Percentiles rank a stretch among this genome's conserved stretches.
Conservation (phyloP, 2,797 vertebrate genomes). For the Helarctos malayanus region DNA sequence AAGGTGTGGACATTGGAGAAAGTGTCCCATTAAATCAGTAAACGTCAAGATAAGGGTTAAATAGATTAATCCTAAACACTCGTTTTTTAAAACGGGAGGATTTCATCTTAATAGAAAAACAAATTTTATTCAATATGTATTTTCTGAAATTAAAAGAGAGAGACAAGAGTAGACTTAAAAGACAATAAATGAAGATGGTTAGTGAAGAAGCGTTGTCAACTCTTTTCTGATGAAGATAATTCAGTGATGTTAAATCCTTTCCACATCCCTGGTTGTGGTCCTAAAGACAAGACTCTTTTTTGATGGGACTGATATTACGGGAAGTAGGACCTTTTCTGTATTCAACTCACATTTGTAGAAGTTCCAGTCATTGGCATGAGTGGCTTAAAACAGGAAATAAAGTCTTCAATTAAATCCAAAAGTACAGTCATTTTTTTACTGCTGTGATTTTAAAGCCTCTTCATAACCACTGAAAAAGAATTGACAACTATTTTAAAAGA, state of each 20-base stretch:
- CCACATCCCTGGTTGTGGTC: slow-evolving; percentile 78
- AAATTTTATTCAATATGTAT: slow-evolving; percentile 58
- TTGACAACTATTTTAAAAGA: slow-evolving; percentile 84
- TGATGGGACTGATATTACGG: slow-evolving; percentile 83
- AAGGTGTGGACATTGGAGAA: slow-evolving; percentile 64
- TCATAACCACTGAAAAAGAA: slow-evolving; percentile 71
- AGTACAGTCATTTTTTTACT: slow-evolving; percentile 70
- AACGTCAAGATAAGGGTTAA: slow-evolving; percentile 80
- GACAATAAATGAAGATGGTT: slow-evolving; percentile 82
- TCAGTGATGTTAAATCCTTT: slow-evolving; percentile 84
- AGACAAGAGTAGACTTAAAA: slow-evolving; percentile 79
- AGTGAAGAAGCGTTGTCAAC: slow-evolving; percentile 62
- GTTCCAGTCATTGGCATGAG: slow-evolving; percentile 82
- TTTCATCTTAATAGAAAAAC: slow-evolving; percentile 64
- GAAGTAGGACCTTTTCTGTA: slow-evolving; percentile 83
- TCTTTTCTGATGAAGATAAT: slow-evolving; percentile 74
- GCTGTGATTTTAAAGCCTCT: slow-evolving; percentile 64
- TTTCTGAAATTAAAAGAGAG: slow-evolving; percentile 79
- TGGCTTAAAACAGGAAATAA: slow-evolving; percentile 85
- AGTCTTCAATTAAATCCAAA: slow-evolving; percentile 81
- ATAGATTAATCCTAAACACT: slow-evolving; percentile 58
- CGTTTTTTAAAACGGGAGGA: slow-evolving; percentile 58
- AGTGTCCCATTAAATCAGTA: slow-evolving; percentile 55
- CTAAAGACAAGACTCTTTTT: slow-evolving; percentile 85
- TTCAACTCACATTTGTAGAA: slow-evolving; percentile 82